Base-by-base conservation (phyloP, 2,888 invertebrate genomes). In the Augochlorella aurata region DNA sequence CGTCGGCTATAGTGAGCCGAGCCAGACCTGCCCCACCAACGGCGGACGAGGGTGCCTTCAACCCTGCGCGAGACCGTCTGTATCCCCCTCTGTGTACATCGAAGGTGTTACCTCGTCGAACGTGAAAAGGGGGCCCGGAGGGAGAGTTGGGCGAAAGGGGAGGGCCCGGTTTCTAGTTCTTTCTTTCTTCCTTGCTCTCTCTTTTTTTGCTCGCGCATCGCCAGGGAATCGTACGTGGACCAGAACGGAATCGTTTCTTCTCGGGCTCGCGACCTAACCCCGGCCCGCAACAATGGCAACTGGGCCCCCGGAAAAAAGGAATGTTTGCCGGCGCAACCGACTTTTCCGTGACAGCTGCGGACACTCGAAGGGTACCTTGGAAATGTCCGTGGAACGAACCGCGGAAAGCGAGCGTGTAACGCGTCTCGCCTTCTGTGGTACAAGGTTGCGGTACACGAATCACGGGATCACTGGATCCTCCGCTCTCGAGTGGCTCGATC, bases 31-130 rank as follows among this genome's bases (percentile, higher is more conserved):
- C 83, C 88, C 87, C 78, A 50, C 58, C 44, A 38, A 44, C 65
- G 10, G 44, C 29, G 47, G 74, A 74, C 49, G 79, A 84, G 69
- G 80, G 73, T 69, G 77, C 52, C 52, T 49, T 68, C 49, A 75
- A 71, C 77, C 76, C 75, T 44, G 61, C 24, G 61, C n/a, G 16
- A 45, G 65, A 4, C 44, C 38, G 29, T 52, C 24, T 24, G 44
- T 70, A 66, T 74, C 61, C 63, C 16, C 10, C 29, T 18, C 38
- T 85, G 86, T 88, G 79, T 87, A 84, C 86, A 80, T 80, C 82
- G 87, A 87, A 89, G 90, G 89, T 89, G 89, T 89, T 90, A 82
- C 90, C 84, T 80, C 79, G 83, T 81, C 74, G 78, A 81, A 80
- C 71, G 72, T 44, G 70, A 69, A 66, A 47, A 29, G 24, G 54